Base-by-base conservation (phyloP, 2,797 vertebrate species). In the Hybognathus amarus region DNA sequence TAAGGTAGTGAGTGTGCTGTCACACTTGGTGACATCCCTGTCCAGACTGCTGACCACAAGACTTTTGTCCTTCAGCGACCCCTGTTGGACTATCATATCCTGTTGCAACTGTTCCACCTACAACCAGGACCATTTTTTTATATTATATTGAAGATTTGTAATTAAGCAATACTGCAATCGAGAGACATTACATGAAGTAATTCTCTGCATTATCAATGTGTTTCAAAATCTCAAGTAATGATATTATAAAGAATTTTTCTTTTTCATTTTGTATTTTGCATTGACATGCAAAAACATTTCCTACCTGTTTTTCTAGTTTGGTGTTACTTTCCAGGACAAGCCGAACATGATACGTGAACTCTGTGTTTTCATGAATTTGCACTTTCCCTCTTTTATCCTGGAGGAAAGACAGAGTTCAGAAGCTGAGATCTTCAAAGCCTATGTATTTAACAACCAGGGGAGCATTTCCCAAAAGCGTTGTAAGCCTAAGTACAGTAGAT, bases 51-150 rank as follows among this genome's bases (percentile, higher is more conserved):
- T 90, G 75, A 97, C 91, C 17, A 93, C 92, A 38, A 94, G 92
- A 67, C 91, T 88, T 56, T 96, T 92, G 33, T 96, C 91, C 88
- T 96, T 95, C 66, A 96, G 93, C 90, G 95, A 94, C 87, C 92
- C 94, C 88, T 97, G 95, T 90, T 96, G 96, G 79, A 91, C 87
- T 86, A 95, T 90, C 80, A 95, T 91, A 89, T 93, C 95, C 87
- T 96, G 92, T 91, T 95, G 92, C 52, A 98, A 91, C 79, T 94
- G 93, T 73, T 95, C 94, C 89, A 97, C 95, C 97, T 98, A 92
- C 71, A 45, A 87, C 79, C 42, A 36, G 3, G 27, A 76, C 20
- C 15, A 20, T n/a, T 63, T 13, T n/a, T 33, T 20, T 52, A 12
- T 52, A 5, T 45, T 12, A 30, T 10, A 33, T 33, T n/a, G 2